Percentiles rank a stretch among this genome's conserved stretches.
Conservation (phyloP, 23 tunicate genomes). For the Styela clava region DNA sequence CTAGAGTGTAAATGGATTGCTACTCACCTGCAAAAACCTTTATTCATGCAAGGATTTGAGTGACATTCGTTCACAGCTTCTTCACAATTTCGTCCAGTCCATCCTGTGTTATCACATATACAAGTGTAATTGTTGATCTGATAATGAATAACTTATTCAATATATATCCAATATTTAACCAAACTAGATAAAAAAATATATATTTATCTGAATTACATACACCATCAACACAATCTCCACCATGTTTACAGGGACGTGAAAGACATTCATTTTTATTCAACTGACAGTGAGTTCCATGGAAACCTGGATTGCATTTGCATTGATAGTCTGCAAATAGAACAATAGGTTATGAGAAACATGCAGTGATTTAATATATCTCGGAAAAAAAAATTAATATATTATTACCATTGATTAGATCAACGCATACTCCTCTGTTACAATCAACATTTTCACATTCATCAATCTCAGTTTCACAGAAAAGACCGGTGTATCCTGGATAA, state of each 20-base stretch:
- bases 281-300: slow-evolving; percentile 11
- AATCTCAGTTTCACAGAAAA: slow-evolving; percentile 10
- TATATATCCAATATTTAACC: neutral
- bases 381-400: neutral
- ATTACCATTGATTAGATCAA: neutral
- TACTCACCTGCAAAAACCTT: slow-evolving; percentile 14
- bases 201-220: neutral
- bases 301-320: slow-evolving; percentile 21
- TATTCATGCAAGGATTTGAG: slow-evolving; percentile 59
- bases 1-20: no score
- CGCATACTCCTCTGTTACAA: slow-evolving; percentile 4
- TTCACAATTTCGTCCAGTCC: slow-evolving; percentile 48
- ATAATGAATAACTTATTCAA: no score
- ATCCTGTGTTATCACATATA: slow-evolving; percentile 50
- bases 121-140: slow-evolving; percentile 33
- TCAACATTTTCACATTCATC: slow-evolving; percentile 25
- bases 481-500: slow-evolving; percentile 17
- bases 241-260: slow-evolving; percentile 5
- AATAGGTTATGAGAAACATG: no score
- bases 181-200: neutral
- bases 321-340: neutral
- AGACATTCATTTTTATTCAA: slow-evolving; percentile 27
- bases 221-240: slow-evolving; percentile 14
- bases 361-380: no score
- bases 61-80: slow-evolving; percentile 64